Evolutionary conservation across 2,888 invertebrate species (phyloP).

Genomic region (Pollenia angustigena): DNA sequence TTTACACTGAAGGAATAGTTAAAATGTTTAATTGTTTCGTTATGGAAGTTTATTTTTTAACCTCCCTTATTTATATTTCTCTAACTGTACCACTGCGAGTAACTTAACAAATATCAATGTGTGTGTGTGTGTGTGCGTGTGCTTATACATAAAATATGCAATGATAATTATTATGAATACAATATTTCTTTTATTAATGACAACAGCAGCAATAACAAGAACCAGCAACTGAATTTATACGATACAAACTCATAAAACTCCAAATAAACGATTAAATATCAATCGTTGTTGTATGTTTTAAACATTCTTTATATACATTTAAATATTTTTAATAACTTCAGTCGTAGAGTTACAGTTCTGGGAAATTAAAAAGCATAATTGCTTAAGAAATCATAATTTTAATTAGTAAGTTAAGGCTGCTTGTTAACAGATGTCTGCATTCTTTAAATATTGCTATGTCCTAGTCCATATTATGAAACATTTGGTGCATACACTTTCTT

Average conservation of each 20-base stretch:
- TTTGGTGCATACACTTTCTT: too few species aligned
- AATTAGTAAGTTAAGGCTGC: too few species aligned
- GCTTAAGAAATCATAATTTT: too few species aligned
- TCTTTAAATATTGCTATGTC: too few species aligned
- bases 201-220: slow-evolving; percentile 45
- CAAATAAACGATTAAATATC: slow-evolving; percentile 48
- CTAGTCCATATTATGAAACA: too few species aligned
- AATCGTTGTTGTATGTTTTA: slow-evolving; percentile 8
- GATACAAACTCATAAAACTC: slow-evolving; percentile 45
- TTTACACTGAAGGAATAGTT: too few species aligned
- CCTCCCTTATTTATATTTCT: not conserved
- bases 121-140: not conserved
- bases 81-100: not conserved
- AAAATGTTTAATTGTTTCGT: too few species aligned
- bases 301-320: not conserved
- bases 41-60: not conserved
- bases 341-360: not conserved
- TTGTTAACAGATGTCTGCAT: too few species aligned
- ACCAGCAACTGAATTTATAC: slow-evolving; percentile 6
- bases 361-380: not conserved
- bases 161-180: slow-evolving; percentile 74
- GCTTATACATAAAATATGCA: slow-evolving; percentile 49
- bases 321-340: not conserved
- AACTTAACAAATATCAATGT: not conserved
- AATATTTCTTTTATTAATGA: slow-evolving; percentile 72